A percentile compares a stretch with the other conserved stretches of the same genome.
These are phyloP conservation scores for Salvelinus alpinus DNA, from an alignment of 2,113 vertebrate species.

Conservation along the genomic window DNA sequence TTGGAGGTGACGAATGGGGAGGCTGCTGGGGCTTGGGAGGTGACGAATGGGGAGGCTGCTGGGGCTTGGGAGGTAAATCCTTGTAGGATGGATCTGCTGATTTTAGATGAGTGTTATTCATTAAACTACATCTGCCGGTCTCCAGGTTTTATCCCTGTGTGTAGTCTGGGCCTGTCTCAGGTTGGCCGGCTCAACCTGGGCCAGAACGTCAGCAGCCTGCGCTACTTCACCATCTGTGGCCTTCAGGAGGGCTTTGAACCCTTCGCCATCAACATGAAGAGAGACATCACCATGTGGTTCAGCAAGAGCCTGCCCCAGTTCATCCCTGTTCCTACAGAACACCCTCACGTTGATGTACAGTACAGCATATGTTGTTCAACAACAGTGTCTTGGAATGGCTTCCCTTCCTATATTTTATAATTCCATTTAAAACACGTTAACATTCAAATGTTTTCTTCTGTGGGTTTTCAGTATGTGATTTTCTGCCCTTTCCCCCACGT, in stretches of 20 bases:
- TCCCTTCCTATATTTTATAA: no score
- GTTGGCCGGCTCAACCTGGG: conserved; percentile 87
- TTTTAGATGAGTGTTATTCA: not conserved
- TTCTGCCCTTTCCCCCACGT: not conserved
- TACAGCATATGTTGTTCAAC: not conserved
- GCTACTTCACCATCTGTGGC: conserved; percentile 93
- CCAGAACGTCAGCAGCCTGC: conserved; percentile 87
- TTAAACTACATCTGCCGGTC: not conserved
- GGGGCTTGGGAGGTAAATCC: not conserved
- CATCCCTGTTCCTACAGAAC: conserved; percentile 75
- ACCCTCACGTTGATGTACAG: conserved; percentile 85
- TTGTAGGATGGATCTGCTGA: not conserved
- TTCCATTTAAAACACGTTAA: no score
- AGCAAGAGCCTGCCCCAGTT: conserved; percentile 93
- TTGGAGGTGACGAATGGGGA: not conserved
- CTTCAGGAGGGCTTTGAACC: conserved; percentile 95
- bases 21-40: no score
- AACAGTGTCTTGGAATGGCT: not conserved
- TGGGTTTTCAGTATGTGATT: no score
- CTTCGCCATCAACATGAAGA: conserved; percentile 93
- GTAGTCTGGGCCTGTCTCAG: conserved; percentile 86
- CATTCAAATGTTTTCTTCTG: no score
- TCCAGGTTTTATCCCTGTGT: conserved; percentile 84
- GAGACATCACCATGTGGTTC: conserved; percentile 92
- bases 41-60: not conserved